Conservation (phyloP, 2,113 vertebrate species). For the Zapus hudsonius region DNA sequence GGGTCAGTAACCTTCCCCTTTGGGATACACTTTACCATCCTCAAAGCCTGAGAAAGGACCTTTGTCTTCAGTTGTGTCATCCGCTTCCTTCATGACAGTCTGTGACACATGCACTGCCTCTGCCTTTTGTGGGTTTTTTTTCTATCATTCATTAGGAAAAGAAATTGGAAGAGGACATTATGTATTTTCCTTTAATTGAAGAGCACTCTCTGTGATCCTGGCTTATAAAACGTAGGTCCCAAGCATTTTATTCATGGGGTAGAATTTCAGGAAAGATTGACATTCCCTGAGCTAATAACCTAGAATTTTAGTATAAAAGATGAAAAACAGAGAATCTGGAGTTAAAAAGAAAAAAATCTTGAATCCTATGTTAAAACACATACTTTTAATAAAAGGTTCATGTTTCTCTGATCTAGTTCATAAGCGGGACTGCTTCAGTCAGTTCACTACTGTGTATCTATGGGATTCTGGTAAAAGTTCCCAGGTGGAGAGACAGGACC, state of each 20-base stretch:
- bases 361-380: background rate
- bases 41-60: background rate
- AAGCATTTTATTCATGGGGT: no score
- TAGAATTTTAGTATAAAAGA: background rate
- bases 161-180: background rate
- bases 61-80: background rate
- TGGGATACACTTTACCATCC: no score
- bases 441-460: background rate
- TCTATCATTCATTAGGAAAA: background rate
- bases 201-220: background rate
- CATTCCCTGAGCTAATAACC: background rate
- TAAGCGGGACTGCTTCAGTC: background rate
- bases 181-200: background rate
- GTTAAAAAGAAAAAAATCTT: background rate
- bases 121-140: constrained; percentile 20
- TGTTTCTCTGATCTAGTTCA: background rate
- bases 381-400: background rate
- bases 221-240: background rate
- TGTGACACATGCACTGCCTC: background rate
- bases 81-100: background rate
- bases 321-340: background rate
- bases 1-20: background rate
- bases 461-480: background rate
- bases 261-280: background rate
- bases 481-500: background rate